Conservation (phyloP, 1,140 invertebrate species). For the Heliconius melpomene region DNA sequence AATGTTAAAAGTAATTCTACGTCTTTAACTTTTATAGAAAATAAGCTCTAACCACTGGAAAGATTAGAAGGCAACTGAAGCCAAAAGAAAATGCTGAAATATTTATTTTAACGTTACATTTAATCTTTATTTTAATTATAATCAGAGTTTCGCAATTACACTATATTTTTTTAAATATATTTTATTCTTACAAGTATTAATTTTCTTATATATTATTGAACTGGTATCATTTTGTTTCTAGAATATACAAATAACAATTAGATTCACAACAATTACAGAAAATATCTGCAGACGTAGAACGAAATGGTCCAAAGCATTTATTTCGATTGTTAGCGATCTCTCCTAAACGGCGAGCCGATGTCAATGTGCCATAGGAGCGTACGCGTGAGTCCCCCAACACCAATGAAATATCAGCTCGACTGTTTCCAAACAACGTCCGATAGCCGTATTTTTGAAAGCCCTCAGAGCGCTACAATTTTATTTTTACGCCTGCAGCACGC, state of each 20-base stretch:
- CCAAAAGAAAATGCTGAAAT: not conserved
- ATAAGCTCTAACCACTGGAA: not conserved
- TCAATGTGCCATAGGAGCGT: constrained; percentile 25
- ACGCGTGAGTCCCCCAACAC: constrained; percentile 33
- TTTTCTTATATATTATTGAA: no score
- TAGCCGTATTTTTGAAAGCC: constrained; percentile 28
- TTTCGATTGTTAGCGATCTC: constrained; percentile 15
- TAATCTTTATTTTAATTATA: not conserved
- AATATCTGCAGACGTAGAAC: constrained; percentile 14
- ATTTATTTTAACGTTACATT: not conserved
- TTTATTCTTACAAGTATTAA: no score
- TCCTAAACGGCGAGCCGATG: constrained; percentile 29
- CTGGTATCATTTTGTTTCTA: not conserved
- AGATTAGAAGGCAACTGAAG: not conserved
- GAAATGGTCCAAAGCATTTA: constrained; percentile 14
- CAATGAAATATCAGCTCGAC: constrained; percentile 30
- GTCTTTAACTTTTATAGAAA: constrained; percentile 8
- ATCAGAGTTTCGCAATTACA: not conserved
- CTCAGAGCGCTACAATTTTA: constrained; percentile 50
- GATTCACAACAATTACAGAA: not conserved
- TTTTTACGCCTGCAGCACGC: constrained; percentile 71
- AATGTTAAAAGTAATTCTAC: constrained; percentile 11
- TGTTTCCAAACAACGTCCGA: constrained; percentile 34
- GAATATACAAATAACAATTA: not conserved
- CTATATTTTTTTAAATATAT: no score